Evolutionary conservation across 2,797 vertebrate species (phyloP), one percentile per base, ranked within the genome.

Genomic region (Onychomys arenicola): DNA sequence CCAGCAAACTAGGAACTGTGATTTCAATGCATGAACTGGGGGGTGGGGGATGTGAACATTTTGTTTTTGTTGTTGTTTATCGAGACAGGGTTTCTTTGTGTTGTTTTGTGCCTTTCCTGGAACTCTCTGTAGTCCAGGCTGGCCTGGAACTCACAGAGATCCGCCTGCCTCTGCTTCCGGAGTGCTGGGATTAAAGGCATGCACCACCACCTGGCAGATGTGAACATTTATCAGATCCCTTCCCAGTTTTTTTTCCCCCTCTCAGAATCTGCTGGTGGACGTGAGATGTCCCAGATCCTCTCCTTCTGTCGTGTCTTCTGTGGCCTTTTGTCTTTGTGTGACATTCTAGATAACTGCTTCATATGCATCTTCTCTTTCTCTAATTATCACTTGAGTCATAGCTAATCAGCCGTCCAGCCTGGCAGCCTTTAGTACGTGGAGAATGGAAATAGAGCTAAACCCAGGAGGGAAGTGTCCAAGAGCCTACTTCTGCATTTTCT

Each of bases 251-350:
- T 46, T 90, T 49, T n/a, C n/a, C 46, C 55, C 78, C 14, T 65
- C 34, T 37, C 37, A 88, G 81, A 43, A 90, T 67, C 52, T 78
- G 5, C 23, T 11, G 0, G 4, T 46, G 27, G 37, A 57, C 32
- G 73, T 86, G 32, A 46, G 12, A 0, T 49, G 37, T 57, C 13
- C 91, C 88, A 75, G 69, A 78, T 0, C 25, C 65, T 5, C 63
- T 90, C 55, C 63, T 93, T 85, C 75, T 55, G 6, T 63, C 32
- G 59, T 59, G 17, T 43, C 52, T 88, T 92, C 80, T 88, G 73
- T n/a, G 63, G 49, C 71, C 65, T 83, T 94, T 90, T 82, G 78
- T 49, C 49, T 83, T 92, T 84, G 6, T 86, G 43, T 43, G 57
- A 57, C 43, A 63, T 52, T 90, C 61, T 80, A 75, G 76, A 21